These are phyloP conservation scores for Apis laboriosa DNA, from an alignment of 1,140 invertebrate species.

Conservation along the genomic window DNA sequence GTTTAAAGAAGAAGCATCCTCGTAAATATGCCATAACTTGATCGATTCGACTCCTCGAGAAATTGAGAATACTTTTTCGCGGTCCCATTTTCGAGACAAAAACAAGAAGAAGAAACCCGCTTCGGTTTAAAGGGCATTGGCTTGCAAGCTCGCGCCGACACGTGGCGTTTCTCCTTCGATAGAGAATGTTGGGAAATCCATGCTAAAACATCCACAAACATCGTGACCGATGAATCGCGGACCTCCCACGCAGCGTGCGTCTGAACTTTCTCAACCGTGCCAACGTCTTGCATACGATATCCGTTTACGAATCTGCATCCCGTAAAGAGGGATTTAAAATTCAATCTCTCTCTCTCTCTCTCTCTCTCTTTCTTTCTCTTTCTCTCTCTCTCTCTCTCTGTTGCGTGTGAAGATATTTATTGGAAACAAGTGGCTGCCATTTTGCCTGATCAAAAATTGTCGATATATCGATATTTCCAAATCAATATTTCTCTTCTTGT, in stretches of 20 bases:
- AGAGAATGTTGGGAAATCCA: constrained; percentile 58
- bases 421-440: no score
- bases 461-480: no score
- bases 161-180: neutral
- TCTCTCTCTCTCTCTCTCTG: no score
- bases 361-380: no score
- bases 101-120: neutral
- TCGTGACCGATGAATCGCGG: constrained; percentile 38
- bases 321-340: neutral
- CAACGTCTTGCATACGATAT: constrained; percentile 14
- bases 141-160: neutral
- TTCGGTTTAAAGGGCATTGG: neutral
- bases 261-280: constrained; percentile 41
- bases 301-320: constrained; percentile 12
- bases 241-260: constrained; percentile 57
- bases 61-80: neutral
- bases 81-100: neutral
- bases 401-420: no score
- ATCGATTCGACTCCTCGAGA: neutral
- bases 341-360: neutral
- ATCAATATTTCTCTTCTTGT: no score
- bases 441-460: no score
- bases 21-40: neutral
- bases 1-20: constrained; percentile 37
- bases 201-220: constrained; percentile 61